These are phyloP conservation scores for Paratrypauchen microcephalus DNA, from an alignment of 2,797 vertebrate species.

Conservation along the genomic window DNA sequence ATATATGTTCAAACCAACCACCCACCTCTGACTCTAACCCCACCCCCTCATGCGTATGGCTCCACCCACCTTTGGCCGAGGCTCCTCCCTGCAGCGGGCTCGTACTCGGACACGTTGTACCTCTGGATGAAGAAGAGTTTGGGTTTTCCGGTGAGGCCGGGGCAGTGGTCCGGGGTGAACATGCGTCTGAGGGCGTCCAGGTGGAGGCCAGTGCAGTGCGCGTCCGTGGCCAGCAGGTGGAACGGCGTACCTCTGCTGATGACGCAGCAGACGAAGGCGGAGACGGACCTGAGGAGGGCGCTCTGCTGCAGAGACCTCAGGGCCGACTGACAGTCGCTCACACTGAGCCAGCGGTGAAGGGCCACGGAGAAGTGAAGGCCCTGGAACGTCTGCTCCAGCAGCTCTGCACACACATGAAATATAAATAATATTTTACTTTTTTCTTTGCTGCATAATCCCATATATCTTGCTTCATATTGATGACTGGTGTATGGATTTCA, in stretches of 20 bases:
- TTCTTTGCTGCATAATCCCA: too few relatives aligned
- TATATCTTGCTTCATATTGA: too few relatives aligned
- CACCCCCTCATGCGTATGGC: not conserved
- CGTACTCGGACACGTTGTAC: conserved; percentile 66
- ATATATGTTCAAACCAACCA: too few relatives aligned
- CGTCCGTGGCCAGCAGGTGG: conserved; percentile 80
- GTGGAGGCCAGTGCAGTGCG: conserved; percentile 51
- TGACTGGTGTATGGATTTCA: too few relatives aligned
- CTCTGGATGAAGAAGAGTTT: conserved; percentile 95
- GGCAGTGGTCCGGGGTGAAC: conserved; percentile 80
- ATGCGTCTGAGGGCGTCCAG: conserved; percentile 74
- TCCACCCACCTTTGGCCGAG: not conserved
- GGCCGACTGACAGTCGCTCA: conserved; percentile 20
- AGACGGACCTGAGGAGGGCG: conserved; percentile 61
- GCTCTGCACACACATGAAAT: conserved; percentile 63
- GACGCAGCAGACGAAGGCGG: conserved; percentile 84
- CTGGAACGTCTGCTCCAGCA: conserved; percentile 77
- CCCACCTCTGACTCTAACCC: not conserved
- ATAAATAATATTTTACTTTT: not conserved
- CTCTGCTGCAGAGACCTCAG: conserved; percentile 58
- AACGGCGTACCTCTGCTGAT: conserved; percentile 80
- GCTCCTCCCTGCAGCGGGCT: conserved; percentile 7
- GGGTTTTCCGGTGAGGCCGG: conserved; percentile 84
- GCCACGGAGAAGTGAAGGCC: conserved; percentile 77
- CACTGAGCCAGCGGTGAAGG: conserved; percentile 58